Conservation (phyloP, 2,888 invertebrate species). For the Macrophya alboannulata region DNA sequence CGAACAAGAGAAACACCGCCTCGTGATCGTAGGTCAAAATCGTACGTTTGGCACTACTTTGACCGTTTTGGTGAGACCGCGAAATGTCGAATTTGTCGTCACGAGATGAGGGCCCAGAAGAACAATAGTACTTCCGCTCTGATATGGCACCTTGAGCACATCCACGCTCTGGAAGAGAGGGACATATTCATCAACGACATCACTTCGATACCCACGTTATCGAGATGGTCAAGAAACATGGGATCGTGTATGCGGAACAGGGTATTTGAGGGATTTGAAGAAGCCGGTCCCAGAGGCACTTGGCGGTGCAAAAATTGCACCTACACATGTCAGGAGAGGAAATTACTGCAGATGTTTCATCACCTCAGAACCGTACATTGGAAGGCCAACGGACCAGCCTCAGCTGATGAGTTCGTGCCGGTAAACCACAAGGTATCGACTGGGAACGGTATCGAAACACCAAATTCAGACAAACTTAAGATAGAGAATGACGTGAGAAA, state of each 20-base stretch:
- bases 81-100: constrained; percentile 46
- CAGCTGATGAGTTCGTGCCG: background rate
- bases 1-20: background rate
- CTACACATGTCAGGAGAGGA: background rate
- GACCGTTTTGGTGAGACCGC: constrained; percentile 19
- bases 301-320: constrained; percentile 48
- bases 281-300: background rate
- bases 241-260: constrained; percentile 17
- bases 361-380: constrained; percentile 43
- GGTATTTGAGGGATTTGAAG: constrained; percentile 35
- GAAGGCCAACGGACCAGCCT: constrained; percentile 14
- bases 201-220: constrained; percentile 23
- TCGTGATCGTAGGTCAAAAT: background rate
- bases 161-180: constrained; percentile 25
- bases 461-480: background rate
- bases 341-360: constrained; percentile 36
- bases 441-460: background rate
- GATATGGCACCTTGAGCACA: constrained; percentile 32
- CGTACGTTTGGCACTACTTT: constrained; percentile 54
- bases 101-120: constrained; percentile 33
- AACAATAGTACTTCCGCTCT: constrained; percentile 38
- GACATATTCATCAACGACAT: background rate
- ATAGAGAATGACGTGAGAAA: background rate
- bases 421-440: background rate
- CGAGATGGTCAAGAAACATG: background rate